These are phyloP conservation scores for Parnassius mnemosyne DNA, from an alignment of 2,888 invertebrate species.

Conservation along the genomic window DNA sequence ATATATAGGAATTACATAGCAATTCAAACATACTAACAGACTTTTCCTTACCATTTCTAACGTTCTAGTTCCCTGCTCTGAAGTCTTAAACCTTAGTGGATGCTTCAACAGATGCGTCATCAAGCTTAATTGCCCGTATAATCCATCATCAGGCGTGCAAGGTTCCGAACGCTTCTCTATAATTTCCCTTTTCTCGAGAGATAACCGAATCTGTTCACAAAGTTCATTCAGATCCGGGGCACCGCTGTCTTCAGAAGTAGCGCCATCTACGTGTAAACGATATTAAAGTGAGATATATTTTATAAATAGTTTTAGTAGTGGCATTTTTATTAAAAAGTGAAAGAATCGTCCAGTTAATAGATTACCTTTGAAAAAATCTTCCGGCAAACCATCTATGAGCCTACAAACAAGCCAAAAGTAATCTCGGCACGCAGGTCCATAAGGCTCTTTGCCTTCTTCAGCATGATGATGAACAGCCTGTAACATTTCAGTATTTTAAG, in stretches of 20 bases:
- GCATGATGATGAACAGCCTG: slow-evolving; percentile 81
- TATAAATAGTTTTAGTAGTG: not conserved
- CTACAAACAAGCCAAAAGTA: slow-evolving; percentile 96
- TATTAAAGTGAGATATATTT: not conserved
- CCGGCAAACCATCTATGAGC: slow-evolving; percentile 91
- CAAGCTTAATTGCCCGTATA: slow-evolving; percentile 92
- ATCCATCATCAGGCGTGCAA: slow-evolving; percentile 93
- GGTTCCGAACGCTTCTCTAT: slow-evolving; percentile 89
- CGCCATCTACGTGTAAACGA: slow-evolving; percentile 52
- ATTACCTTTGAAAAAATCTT: slow-evolving; percentile 87
- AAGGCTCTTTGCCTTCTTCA: slow-evolving; percentile 95
- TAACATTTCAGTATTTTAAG: not conserved
- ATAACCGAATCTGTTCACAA: slow-evolving; percentile 86
- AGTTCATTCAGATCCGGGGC: slow-evolving; percentile 84
- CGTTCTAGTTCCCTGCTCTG: slow-evolving; percentile 85
- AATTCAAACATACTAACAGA: no score
- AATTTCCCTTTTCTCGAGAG: slow-evolving; percentile 88
- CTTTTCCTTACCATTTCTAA: slow-evolving; percentile 77
- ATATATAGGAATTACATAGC: no score
- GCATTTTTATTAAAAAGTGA: not conserved
- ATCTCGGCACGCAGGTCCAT: slow-evolving; percentile 96
- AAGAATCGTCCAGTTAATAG: not conserved
- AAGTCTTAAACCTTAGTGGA: slow-evolving; percentile 91
- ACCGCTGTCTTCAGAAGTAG: slow-evolving; percentile 71
- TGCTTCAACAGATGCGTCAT: slow-evolving; percentile 94